phyloP scores from a whole-genome alignment of 2,888 invertebrate species.

The Neria commutata region DNA sequence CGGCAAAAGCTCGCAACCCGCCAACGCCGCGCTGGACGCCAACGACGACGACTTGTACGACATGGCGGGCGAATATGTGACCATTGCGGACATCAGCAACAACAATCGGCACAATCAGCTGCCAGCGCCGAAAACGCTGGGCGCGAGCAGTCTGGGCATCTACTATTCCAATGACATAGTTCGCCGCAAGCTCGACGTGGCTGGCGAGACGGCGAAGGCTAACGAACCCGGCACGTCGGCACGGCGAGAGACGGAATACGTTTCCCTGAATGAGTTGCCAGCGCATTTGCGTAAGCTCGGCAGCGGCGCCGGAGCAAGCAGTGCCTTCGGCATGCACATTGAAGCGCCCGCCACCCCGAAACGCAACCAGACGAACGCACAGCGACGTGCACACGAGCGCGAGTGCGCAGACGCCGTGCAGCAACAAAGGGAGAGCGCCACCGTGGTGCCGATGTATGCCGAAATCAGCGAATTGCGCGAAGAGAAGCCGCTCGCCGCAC shows the following conservation, averaged over 20 bases:
- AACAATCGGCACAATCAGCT: conserved; percentile 65
- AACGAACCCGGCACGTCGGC: conserved; percentile 17
- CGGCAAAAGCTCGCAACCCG: conserved; percentile 61
- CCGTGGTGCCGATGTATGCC: conserved; percentile 56
- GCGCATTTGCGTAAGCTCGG: conserved; percentile 55
- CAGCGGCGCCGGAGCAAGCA: conserved; percentile 30
- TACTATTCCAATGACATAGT: conserved; percentile 74
- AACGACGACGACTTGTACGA: conserved; percentile 58
- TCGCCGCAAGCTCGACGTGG: conserved; percentile 68
- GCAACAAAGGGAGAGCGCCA: conserved; percentile 31
- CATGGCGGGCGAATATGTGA: conserved; percentile 78
- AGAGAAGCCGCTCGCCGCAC: conserved; percentile 41
- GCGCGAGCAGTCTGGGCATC: conserved; percentile 52
- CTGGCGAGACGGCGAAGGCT: conserved; percentile 11
- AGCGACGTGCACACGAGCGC: conserved; percentile 8
- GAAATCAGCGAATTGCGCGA: conserved; percentile 55
- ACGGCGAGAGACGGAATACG: conserved; percentile 67
- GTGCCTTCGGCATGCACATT: conserved; percentile 24
- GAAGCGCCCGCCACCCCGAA: background rate
- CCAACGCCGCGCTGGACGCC: conserved; percentile 62
- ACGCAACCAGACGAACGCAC: conserved; percentile 8
- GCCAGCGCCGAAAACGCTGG: conserved; percentile 35
- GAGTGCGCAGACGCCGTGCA: conserved; percentile 42
- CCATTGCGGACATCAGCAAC: conserved; percentile 81
- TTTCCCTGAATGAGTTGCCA: conserved; percentile 81